phyloP scores from a whole-genome alignment of 2,113 vertebrate species.

The Osmerus eperlanus region DNA sequence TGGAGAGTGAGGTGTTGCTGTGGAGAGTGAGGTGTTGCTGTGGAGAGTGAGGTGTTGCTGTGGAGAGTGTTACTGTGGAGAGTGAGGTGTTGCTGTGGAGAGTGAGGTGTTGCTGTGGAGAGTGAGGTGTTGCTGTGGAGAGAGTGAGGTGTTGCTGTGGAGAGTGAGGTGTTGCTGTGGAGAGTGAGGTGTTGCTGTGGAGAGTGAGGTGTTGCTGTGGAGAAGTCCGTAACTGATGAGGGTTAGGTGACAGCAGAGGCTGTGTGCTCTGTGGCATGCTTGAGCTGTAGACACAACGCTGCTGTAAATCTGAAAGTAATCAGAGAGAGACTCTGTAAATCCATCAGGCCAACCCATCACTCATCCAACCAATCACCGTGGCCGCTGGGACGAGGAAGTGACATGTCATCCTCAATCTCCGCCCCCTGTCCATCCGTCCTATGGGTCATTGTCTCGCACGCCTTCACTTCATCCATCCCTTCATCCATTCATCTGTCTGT shows the following conservation, averaged over 20 bases:
- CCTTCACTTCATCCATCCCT: constrained; percentile 29
- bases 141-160: too few relatives aligned
- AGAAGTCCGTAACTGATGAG: background rate
- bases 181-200: background rate
- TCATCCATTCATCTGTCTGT: constrained; percentile 47
- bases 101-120: background rate
- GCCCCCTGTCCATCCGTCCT: constrained; percentile 40
- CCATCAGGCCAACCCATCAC: constrained; percentile 12
- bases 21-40: constrained; percentile 15
- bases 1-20: too few relatives aligned
- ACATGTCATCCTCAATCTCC: constrained; percentile 24
- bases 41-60: constrained; percentile 12
- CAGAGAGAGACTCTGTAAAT: constrained; percentile 48
- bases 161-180: too few relatives aligned
- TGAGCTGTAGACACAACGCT: constrained; percentile 10
- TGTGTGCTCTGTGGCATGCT: constrained; percentile 22
- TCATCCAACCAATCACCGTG: constrained; percentile 44
- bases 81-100: too few relatives aligned
- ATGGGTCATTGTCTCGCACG: constrained; percentile 48
- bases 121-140: too few relatives aligned
- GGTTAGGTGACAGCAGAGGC: constrained; percentile 28
- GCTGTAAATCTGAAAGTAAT: constrained; percentile 50
- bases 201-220: constrained; percentile 9
- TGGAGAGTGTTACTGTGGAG: background rate
- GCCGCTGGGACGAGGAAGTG: constrained; percentile 24